Conservation (phyloP, 2,888 invertebrate species). For the Lasioglossum zephyrum region DNA sequence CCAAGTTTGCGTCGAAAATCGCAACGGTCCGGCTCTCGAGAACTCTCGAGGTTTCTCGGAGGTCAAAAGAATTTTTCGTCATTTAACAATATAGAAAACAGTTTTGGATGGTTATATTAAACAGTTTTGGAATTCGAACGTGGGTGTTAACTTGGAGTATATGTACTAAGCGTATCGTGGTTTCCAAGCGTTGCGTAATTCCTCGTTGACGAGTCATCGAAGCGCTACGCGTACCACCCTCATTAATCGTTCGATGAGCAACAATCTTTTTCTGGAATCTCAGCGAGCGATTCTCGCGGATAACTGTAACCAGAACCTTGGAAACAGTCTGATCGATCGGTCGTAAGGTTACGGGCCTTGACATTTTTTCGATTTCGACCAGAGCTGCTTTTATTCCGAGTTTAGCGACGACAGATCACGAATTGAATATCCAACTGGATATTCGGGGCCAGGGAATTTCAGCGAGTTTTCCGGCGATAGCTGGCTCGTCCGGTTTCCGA, state of each 20-base stretch:
- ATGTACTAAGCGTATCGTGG: too few species aligned
- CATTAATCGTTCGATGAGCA: not conserved
- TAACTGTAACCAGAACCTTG: not conserved
- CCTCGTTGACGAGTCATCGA: not conserved
- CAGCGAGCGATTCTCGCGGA: not conserved
- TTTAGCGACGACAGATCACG: not conserved
- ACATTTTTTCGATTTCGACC: not conserved
- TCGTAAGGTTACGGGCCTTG: not conserved
- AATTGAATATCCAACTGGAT: not conserved
- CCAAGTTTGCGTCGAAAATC: not conserved
- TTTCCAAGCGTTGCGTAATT: constrained; percentile 4
- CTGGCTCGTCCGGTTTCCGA: constrained; percentile 59
- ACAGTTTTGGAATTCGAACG: not conserved
- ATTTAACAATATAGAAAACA: too few species aligned
- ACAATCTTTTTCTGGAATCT: not conserved
- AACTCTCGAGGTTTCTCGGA: not conserved
- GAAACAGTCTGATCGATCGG: not conserved
- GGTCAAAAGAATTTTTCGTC: not conserved
- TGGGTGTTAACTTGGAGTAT: not conserved
- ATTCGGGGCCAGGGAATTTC: constrained; percentile 38
- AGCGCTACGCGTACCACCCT: not conserved
- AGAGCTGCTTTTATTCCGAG: not conserved
- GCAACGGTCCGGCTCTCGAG: not conserved
- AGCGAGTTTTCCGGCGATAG: constrained; percentile 51
- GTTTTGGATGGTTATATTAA: too few species aligned